Conservation (phyloP, 2,888 invertebrate species). For the Entomobrya proxima region DNA sequence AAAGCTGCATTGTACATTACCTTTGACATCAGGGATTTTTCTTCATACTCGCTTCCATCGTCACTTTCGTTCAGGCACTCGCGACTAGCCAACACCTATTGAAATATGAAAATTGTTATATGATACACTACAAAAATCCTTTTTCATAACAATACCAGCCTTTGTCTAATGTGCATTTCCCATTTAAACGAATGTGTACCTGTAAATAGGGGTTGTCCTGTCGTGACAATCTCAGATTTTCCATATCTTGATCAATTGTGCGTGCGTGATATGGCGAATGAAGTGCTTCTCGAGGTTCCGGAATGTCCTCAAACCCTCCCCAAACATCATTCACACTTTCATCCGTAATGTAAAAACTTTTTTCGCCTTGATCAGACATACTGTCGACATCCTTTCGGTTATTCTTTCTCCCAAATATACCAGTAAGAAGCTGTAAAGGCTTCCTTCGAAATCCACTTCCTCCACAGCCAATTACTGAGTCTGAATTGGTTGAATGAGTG, state of each 20-base stretch:
- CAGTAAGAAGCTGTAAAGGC: constrained; percentile 72
- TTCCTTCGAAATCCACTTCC: constrained; percentile 66
- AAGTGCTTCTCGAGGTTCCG: constrained; percentile 74
- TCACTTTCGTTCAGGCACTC: constrained; percentile 86
- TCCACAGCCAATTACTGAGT: constrained; percentile 63
- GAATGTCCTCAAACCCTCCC: constrained; percentile 67
- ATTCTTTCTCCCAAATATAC: constrained; percentile 71
- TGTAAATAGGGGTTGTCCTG: constrained; percentile 91
- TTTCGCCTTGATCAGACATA: constrained; percentile 55
- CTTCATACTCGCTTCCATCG: constrained; percentile 78
- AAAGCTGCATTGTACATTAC: constrained; percentile 55
- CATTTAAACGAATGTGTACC: constrained; percentile 78
- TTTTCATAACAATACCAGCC: no score
- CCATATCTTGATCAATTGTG: constrained; percentile 86
- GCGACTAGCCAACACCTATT: constrained; percentile 87
- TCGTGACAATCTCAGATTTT: constrained; percentile 86
- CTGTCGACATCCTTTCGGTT: constrained; percentile 60
- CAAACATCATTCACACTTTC: constrained; percentile 72
- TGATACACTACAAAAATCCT: constrained; percentile 64
- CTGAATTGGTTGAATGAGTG: constrained; percentile 58
- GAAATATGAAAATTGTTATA: constrained; percentile 76
- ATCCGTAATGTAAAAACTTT: constrained; percentile 70
- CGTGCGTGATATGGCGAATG: constrained; percentile 75
- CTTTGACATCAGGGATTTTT: constrained; percentile 75
- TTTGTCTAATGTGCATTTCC: not conserved